These are phyloP conservation scores for Hirtodrosophila alboralis DNA, from an alignment of 2,888 invertebrate genomes.

Conservation along the genomic window DNA sequence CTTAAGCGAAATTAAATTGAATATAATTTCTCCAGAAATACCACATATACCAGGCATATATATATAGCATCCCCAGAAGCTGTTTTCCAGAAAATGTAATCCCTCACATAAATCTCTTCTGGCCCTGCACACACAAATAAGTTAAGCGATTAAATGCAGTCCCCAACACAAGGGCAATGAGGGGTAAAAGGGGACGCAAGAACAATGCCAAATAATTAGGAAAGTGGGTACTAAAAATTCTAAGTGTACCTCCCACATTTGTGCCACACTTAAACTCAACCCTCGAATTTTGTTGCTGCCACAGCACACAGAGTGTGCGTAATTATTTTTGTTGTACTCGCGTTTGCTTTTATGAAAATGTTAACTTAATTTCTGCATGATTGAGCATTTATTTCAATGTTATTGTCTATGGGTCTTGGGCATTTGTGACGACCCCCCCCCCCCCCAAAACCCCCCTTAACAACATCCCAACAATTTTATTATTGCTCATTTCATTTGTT, in stretches of 20 bases:
- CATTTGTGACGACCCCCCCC: conserved; percentile 18
- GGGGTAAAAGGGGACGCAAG: conserved; percentile 15
- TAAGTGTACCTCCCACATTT: conserved; percentile 29
- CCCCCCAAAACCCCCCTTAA: neutral
- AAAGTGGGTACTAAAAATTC: conserved; percentile 65
- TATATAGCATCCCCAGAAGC: too few relatives aligned
- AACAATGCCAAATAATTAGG: conserved; percentile 60
- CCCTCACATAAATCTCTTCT: conserved; percentile 44
- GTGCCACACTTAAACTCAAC: neutral
- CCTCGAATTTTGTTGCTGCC: neutral
- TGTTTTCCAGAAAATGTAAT: too few relatives aligned
- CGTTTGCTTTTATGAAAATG: conserved; percentile 58
- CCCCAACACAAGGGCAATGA: conserved; percentile 11
- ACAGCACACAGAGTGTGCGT: conserved; percentile 35
- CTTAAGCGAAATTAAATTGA: too few relatives aligned
- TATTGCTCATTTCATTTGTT: conserved; percentile 27
- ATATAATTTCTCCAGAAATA: too few relatives aligned
- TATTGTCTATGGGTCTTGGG: conserved; percentile 49
- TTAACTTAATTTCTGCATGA: conserved; percentile 72
- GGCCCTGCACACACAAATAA: conserved; percentile 22
- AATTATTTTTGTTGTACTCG: conserved; percentile 49
- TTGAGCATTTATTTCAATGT: conserved; percentile 73
- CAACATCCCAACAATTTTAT: conserved; percentile 3
- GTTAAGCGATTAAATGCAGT: conserved; percentile 52
- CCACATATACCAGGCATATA: too few relatives aligned